Evolutionary conservation across 2,888 invertebrate genomes (phyloP).

Genomic region (Andrena chrysosceles): DNA sequence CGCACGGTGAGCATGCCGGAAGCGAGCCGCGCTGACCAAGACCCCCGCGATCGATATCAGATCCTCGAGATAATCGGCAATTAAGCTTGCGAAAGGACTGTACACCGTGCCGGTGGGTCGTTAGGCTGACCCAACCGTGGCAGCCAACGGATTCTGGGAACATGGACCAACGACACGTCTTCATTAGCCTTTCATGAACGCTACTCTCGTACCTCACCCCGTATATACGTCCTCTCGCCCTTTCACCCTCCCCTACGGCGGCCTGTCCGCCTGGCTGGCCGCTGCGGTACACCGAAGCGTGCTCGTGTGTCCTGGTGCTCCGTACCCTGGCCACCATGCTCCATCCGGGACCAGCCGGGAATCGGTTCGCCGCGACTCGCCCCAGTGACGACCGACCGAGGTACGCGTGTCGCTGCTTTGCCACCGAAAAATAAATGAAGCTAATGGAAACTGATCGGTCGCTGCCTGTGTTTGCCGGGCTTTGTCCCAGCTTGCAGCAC

Average conservation of each 20-base stretch:
- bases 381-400: constrained; percentile 11
- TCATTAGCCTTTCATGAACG: constrained; percentile 84
- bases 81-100: constrained; percentile 77
- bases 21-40: constrained; percentile 40
- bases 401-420: constrained; percentile 42
- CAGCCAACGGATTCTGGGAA: constrained; percentile 78
- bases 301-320: constrained; percentile 30
- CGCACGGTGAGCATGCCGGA: constrained; percentile 64
- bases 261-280: background rate
- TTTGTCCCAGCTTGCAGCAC: constrained; percentile 15
- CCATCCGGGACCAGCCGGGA: constrained; percentile 17
- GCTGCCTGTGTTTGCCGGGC: constrained; percentile 34
- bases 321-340: background rate
- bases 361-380: constrained; percentile 14
- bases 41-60: constrained; percentile 71
- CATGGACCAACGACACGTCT: constrained; percentile 81
- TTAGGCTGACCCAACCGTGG: constrained; percentile 66
- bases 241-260: constrained; percentile 9
- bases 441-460: constrained; percentile 56
- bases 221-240: constrained; percentile 21
- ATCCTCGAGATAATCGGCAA: constrained; percentile 78
- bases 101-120: constrained; percentile 63
- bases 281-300: constrained; percentile 50
- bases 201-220: constrained; percentile 54
- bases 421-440: constrained; percentile 53